Evolutionary conservation across 2,113 vertebrate genomes (phyloP), one percentile per base, ranked within the genome.

Genomic region (Lampris incognitus): DNA sequence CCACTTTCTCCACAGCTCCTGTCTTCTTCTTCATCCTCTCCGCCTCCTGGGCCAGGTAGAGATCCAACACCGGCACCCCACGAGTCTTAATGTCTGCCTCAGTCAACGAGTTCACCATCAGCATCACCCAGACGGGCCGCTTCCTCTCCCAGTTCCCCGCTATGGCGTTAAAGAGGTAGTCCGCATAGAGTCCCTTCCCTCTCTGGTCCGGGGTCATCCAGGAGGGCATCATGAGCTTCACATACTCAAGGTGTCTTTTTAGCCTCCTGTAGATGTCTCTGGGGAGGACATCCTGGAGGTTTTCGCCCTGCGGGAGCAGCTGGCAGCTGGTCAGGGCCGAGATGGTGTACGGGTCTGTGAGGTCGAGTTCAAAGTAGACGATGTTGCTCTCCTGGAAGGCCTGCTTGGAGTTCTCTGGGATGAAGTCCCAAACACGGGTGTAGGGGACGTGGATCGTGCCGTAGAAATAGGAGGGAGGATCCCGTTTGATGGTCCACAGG

Each of bases 121-220:
- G 87, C 96, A 97, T 97, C 79, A 97, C 95, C 97, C 96, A 97
- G 7, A 97, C 92, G 0, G 96, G 96, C 24, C 95, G 94, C 87
- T 97, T 97, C 74, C 93, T 82, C 79, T 97, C 96, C 96, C 96
- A 97, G 92, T 96, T 97, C 10, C 97, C 96, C 0, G 94, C 95
- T 6, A 97, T 97, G 78, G 96, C 96, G 0, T 95, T 97, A 88
- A 97, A 98, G 72, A 97, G 95, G 85, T 96, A 97, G 83, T 97
- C 96, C 0, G 96, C 96, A 0, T 97, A 97, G 4, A 97, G 93
- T 4, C 96, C 96, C 75, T 96, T 96, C 5, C 96, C 95, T 3
- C 89, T 85, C 85, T 97, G 96, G 83, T 96, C 96, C 0, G 96
- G 95, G 0, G 96, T 97, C 95, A 97, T 96, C 96, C 97, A 97